phyloP scores from a whole-genome alignment of 2,888 invertebrate species.

The Protonemura montana region DNA sequence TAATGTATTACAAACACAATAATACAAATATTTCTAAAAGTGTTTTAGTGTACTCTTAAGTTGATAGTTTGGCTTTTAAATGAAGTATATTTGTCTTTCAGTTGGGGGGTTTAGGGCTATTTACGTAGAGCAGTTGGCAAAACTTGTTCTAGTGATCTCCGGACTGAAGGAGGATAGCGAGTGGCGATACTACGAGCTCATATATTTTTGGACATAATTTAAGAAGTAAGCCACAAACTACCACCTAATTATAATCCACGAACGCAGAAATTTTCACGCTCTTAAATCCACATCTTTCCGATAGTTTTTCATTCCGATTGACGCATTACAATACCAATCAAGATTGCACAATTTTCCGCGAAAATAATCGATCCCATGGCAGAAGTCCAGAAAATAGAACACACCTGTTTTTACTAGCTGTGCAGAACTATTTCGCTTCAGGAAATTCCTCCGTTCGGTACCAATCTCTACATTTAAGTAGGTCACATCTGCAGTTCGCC shows the following conservation, averaged over 20 bases:
- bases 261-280: neutral
- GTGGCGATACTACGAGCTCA: constrained; percentile 20
- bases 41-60: too few species aligned
- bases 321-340: neutral
- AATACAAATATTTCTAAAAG: too few species aligned
- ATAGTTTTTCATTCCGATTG: neutral
- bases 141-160: neutral
- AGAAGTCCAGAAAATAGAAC: neutral
- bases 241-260: neutral
- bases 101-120: too few species aligned
- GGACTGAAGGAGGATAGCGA: constrained; percentile 14
- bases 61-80: too few species aligned
- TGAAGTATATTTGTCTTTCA: too few species aligned
- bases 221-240: constrained; percentile 8
- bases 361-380: constrained; percentile 7
- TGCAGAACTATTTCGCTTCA: neutral
- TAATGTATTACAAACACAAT: too few species aligned
- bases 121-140: constrained; percentile 1
- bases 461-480: neutral
- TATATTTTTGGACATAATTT: constrained; percentile 25
- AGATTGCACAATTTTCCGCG: constrained; percentile 12
- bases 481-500: neutral
- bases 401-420: constrained; percentile 38
- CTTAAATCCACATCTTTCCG: neutral
- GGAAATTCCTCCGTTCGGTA: neutral